Evolutionary conservation across 2,797 vertebrate genomes (phyloP), one percentile per base, ranked within the genome.

Genomic region (Myripristis jacobus): DNA sequence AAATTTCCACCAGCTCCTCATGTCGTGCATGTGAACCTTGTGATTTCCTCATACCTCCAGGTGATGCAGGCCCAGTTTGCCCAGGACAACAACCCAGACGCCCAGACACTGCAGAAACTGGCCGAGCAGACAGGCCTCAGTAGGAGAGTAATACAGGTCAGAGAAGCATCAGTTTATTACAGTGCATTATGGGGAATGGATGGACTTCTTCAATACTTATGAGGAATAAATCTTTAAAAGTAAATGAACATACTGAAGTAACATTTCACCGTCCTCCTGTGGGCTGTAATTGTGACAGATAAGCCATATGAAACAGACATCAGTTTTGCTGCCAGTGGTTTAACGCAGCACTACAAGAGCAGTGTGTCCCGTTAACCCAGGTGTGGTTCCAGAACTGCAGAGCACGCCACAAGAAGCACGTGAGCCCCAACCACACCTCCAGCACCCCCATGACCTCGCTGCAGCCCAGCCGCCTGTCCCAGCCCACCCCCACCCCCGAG

Each of bases 361-460:
- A 8, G 31, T 72, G 73, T 69, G 43, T 80, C 67, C 60, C 1
- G 38, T 62, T 63, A 19, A 66, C 69, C 31, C 86, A 99, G 97
- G 97, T 99, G 62, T 99, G 97, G 97, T 99, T 99, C 94, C 97
- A 98, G 87, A 98, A 99, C 73, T 99, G 97, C 84, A 91, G 97
- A 88, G 97, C 97, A 0, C 97, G 97, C 57, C 97, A 99, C 75
- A 99, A 98, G 95, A 99, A 98, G 82, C 96, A 99, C 0, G 96
- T 98, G 77, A 96, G 96, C 74, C 97, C 97, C 53, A 96, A 95
- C 70, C 96, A 97, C 84, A 95, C 93, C 21, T 90, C 89, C 19
- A 85, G 82, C 77, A 70, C 92, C 75, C 93, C 94, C 1, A 90
- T 96, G 88, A 94, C 94, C 36, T 93, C 95, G 0, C 91, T 96